phyloP scores from a whole-genome alignment of 2,113 vertebrate genomes.

The Eretmochelys imbricata region DNA sequence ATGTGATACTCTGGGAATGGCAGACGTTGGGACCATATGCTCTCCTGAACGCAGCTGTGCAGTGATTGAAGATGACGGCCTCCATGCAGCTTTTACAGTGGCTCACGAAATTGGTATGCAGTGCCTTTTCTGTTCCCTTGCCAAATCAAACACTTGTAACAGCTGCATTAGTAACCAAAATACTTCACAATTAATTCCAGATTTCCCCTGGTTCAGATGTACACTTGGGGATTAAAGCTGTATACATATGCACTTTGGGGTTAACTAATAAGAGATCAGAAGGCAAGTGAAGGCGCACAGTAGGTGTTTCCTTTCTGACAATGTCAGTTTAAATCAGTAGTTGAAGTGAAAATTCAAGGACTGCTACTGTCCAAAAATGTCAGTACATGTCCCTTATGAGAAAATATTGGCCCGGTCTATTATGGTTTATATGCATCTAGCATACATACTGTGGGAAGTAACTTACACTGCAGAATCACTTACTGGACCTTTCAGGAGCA shows the following conservation, averaged over 20 bases:
- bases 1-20: conserved; percentile 99
- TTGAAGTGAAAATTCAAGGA: conserved; percentile 62
- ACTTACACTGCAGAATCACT: background rate
- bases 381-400: background rate
- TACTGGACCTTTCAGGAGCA: background rate
- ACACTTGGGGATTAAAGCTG: conserved; percentile 74
- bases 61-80: conserved; percentile 97
- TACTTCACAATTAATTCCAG: conserved; percentile 85
- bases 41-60: conserved; percentile 98
- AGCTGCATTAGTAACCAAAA: conserved; percentile 84
- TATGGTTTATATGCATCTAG: background rate
- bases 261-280: conserved; percentile 76
- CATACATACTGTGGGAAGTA: background rate
- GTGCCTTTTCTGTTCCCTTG: conserved; percentile 80
- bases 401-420: background rate
- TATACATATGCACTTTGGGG: conserved; percentile 76
- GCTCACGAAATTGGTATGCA: conserved; percentile 97
- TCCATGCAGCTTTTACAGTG: conserved; percentile 97
- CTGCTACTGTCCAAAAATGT: conserved; percentile 61
- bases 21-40: conserved; percentile 98
- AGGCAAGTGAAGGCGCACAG: conserved; percentile 69
- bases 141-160: conserved; percentile 87
- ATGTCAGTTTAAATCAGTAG: conserved; percentile 60
- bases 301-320: conserved; percentile 74
- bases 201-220: conserved; percentile 77